A percentile compares a stretch with the other conserved stretches of the same genome.
Evolutionary conservation across 2,113 vertebrate genomes (phyloP).

Genomic region (Morphnarchus princeps): DNA sequence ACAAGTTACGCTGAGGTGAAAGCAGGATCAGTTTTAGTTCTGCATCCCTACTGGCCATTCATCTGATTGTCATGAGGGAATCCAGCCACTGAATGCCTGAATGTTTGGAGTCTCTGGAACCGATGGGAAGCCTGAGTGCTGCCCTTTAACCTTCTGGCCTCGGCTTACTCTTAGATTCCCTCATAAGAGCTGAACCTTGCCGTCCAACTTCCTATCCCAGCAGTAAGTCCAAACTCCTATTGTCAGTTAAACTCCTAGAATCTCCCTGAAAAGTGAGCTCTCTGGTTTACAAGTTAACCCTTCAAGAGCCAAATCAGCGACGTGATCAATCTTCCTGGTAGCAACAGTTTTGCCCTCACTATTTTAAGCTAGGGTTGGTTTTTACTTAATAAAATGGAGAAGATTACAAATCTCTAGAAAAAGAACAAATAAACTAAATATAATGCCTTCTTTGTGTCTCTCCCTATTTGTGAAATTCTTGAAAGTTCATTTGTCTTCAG

Average conservation of each 20-base stretch:
- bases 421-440: neutral
- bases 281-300: neutral
- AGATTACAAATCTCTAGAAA: neutral
- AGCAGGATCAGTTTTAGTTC: neutral
- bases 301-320: neutral
- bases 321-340: neutral
- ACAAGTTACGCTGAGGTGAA: neutral
- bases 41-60: neutral
- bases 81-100: slow-evolving; percentile 6
- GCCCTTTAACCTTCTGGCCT: slow-evolving; percentile 56
- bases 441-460: neutral
- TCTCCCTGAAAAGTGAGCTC: neutral
- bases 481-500: neutral
- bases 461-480: neutral
- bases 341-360: neutral
- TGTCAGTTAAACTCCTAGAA: slow-evolving; percentile 31
- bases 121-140: neutral
- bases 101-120: slow-evolving; percentile 9
- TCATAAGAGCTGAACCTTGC: slow-evolving; percentile 28
- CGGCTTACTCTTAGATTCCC: slow-evolving; percentile 29
- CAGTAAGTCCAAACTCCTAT: slow-evolving; percentile 1
- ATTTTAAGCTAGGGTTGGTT: neutral
- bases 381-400: neutral
- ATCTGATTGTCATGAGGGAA: slow-evolving; percentile 17
- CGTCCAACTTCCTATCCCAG: slow-evolving; percentile 32